Percentiles rank a stretch among this genome's conserved stretches.
phyloP scores from a whole-genome alignment of 2,888 invertebrate species.

The Smittia aterrima region DNA sequence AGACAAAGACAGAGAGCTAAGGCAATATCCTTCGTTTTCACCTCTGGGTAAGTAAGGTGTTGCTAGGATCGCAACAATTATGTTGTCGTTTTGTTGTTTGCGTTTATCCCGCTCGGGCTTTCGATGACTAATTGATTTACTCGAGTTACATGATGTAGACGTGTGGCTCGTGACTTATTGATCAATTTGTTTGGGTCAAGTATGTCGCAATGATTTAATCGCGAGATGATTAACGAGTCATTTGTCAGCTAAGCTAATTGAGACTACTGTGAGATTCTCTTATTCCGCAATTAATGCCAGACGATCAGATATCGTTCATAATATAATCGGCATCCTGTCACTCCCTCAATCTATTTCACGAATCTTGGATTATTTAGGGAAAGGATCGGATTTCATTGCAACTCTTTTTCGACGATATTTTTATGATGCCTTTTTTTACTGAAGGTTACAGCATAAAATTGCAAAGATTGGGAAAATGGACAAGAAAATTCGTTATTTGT shows the following conservation, averaged over 20 bases:
- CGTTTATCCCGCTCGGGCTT: too few species aligned
- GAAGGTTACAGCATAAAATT: too few species aligned
- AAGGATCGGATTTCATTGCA: too few species aligned
- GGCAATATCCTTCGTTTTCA: too few species aligned
- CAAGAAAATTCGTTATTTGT: not conserved
- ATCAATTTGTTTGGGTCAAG: not conserved
- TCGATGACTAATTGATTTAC: too few species aligned
- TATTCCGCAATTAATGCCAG: not conserved
- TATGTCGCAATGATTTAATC: not conserved
- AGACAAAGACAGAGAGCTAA: too few species aligned
- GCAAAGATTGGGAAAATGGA: not conserved
- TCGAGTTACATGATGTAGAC: not conserved
- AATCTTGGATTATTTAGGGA: too few species aligned
- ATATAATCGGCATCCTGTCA: slow-evolving; percentile 25
- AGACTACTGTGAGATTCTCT: not conserved
- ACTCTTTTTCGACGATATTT: too few species aligned
- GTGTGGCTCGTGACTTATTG: not conserved
- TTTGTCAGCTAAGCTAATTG: not conserved
- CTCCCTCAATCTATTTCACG: slow-evolving; percentile 24
- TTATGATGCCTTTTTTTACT: too few species aligned
- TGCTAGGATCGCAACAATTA: not conserved
- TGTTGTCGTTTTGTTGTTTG: too few species aligned
- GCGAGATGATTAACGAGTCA: not conserved
- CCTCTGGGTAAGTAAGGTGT: not conserved
- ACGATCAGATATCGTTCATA: too few species aligned